Evolutionary conservation across 1,140 invertebrate species (phyloP), one percentile per base, ranked within the genome.

Genomic region (Scaptomyza hsui): DNA sequence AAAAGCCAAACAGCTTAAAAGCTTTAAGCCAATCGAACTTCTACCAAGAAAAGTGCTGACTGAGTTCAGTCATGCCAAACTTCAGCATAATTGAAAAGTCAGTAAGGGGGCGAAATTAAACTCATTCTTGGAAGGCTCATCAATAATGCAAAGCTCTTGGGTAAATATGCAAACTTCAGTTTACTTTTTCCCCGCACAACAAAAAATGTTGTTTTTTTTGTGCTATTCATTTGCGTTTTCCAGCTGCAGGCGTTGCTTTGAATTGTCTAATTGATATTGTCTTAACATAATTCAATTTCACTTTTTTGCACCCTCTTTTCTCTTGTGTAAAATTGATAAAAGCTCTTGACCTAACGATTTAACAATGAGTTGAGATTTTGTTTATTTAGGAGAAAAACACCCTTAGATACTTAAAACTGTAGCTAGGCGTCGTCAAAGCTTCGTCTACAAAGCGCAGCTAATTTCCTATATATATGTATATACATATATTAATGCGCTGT

Each of bases 81-180:
- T 12, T n/a, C 3, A 37, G 12, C 3, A n/a, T 37, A 37, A 37
- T 37, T 37, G 32, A 37, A 37, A 37, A 37, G 32, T 9, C 6
- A 1, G 26, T 29, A 1, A 2, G 26, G 26, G 26, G 13, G 24
- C 21, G 19, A 53, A 13, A 19, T 21, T 6, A 7, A 10, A 26
- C 7, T 16, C 2, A 10, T 9, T n/a, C 48, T 53, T 32, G 13
- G 4, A 18, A 32, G 7, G 26, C 44, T 63, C 49, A 70, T 70
- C 15, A 19, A 24, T 51, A 19, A 57, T 71, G 56, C 3, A 64
- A 65, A 41, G 24, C 68, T 51, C 37, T 49, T 42, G 44, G 60
- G 35, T 32, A 32, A 63, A 63, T 51, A 59, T 59, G 44, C 53
- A 59, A 29, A 48, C 5, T 51, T 12, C 9, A 29, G 2, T 35